These are phyloP conservation scores for Enteromius mattozi DNA, from an alignment of 2,797 vertebrate species.

Conservation along the genomic window DNA sequence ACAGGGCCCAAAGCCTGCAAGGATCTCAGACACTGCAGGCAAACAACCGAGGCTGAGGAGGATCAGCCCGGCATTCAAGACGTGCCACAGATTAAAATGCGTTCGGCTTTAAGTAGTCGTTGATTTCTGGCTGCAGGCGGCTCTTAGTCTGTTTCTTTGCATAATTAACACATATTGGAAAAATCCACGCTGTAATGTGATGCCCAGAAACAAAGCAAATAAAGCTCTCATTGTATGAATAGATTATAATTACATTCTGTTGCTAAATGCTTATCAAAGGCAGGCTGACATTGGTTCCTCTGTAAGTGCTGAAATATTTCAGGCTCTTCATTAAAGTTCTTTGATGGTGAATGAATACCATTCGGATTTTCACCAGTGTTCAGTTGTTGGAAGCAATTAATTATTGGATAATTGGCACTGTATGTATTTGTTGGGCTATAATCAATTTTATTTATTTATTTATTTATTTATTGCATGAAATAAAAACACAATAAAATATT, in stretches of 20 bases:
- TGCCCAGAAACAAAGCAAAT: slow-evolving; percentile 65
- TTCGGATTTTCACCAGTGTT: slow-evolving; percentile 35
- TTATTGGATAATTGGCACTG: slow-evolving; percentile 3
- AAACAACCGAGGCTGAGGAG: slow-evolving; percentile 46
- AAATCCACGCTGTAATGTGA: slow-evolving; percentile 60
- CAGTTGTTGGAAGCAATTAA: slow-evolving; percentile 30
- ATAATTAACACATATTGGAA: slow-evolving; percentile 67
- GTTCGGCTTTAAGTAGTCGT: slow-evolving; percentile 65
- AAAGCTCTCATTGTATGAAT: slow-evolving; percentile 63
- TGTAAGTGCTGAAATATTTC: slow-evolving; percentile 16
- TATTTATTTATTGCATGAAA: not conserved
- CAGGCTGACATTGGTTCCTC: slow-evolving; percentile 32
- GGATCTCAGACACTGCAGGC: slow-evolving; percentile 42
- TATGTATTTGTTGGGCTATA: slow-evolving; percentile 8
- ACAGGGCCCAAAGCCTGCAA: slow-evolving; percentile 51
- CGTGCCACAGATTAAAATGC: slow-evolving; percentile 63
- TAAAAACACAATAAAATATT: not conserved
- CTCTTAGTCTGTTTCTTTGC: slow-evolving; percentile 63
- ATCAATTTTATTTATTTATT: not conserved
- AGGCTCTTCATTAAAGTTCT: slow-evolving; percentile 27
- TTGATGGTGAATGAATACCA: slow-evolving; percentile 12
- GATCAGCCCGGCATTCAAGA: slow-evolving; percentile 56
- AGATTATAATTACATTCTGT: slow-evolving; percentile 63
- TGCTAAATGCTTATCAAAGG: slow-evolving; percentile 50
- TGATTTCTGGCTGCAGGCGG: slow-evolving; percentile 61